These are phyloP conservation scores for Platyrinchus mystaceus DNA, from an alignment of 2,797 vertebrate species.

Conservation along the genomic window DNA sequence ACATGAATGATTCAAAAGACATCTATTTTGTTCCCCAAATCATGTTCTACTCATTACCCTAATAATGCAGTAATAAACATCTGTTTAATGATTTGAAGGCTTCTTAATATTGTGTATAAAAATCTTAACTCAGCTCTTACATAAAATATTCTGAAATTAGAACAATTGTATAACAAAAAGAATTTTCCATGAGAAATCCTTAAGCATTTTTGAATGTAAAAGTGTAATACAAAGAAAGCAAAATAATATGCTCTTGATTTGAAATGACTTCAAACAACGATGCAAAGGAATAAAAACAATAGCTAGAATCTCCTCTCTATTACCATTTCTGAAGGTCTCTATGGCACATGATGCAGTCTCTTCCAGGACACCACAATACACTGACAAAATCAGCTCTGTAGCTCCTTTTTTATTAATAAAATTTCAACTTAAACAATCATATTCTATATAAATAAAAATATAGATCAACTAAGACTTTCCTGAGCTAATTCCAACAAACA, in stretches of 20 bases:
- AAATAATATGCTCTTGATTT: slow-evolving; percentile 72
- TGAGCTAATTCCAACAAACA: background rate
- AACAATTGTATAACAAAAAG: slow-evolving; percentile 54
- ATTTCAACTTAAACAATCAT: slow-evolving; percentile 57
- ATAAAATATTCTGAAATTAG: slow-evolving; percentile 61
- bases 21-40: slow-evolving; percentile 49
- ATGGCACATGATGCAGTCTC: slow-evolving; percentile 42
- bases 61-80: slow-evolving; percentile 62
- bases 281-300: slow-evolving; percentile 91
- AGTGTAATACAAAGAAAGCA: slow-evolving; percentile 51
- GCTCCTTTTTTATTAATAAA: slow-evolving; percentile 73
- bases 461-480: background rate
- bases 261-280: slow-evolving; percentile 80
- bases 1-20: slow-evolving; percentile 39
- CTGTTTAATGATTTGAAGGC: slow-evolving; percentile 55
- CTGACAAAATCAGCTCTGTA: background rate
- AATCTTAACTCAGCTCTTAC: slow-evolving; percentile 32
- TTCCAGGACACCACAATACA: slow-evolving; percentile 57
- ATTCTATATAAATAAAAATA: background rate
- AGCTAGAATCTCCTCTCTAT: slow-evolving; percentile 85
- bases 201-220: slow-evolving; percentile 19
- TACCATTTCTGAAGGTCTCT: slow-evolving; percentile 85
- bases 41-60: slow-evolving; percentile 53
- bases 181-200: slow-evolving; percentile 41
- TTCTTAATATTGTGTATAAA: slow-evolving; percentile 31